These are phyloP conservation scores for Lochmaea capreae DNA, from an alignment of 2,888 invertebrate species.

Conservation along the genomic window DNA sequence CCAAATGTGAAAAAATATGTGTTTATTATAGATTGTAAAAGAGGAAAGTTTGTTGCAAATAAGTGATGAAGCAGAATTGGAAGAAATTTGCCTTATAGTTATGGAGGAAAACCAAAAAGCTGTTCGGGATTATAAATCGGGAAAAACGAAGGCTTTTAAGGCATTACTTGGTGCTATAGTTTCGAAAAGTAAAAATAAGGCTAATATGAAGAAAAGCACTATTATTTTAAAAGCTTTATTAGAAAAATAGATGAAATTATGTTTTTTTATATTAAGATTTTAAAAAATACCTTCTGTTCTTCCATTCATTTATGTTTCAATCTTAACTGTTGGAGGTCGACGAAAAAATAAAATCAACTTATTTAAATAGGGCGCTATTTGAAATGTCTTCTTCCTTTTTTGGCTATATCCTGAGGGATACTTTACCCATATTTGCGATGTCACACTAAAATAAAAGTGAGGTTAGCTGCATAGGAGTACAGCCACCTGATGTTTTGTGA, in stretches of 20 bases:
- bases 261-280: not conserved
- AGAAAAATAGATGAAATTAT: constrained; percentile 31
- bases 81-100: constrained; percentile 71
- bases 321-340: too few species aligned
- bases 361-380: too few species aligned
- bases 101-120: constrained; percentile 75
- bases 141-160: constrained; percentile 77
- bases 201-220: constrained; percentile 74
- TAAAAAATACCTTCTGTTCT: not conserved
- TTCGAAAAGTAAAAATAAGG: constrained; percentile 71
- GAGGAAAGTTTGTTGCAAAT: constrained; percentile 76
- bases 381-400: too few species aligned
- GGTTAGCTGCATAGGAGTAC: too few species aligned
- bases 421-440: too few species aligned
- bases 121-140: constrained; percentile 74
- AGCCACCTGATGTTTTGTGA: too few species aligned
- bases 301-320: too few species aligned
- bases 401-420: too few species aligned
- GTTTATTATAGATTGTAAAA: constrained; percentile 68
- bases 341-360: too few species aligned
- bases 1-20: not conserved
- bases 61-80: constrained; percentile 71
- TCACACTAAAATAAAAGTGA: too few species aligned
- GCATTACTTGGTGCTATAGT: constrained; percentile 74
- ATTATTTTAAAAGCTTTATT: constrained; percentile 72